Evolutionary conservation across 2,888 invertebrate species (phyloP), one percentile per base, ranked within the genome.

Genomic region (Glomeris marginata): DNA sequence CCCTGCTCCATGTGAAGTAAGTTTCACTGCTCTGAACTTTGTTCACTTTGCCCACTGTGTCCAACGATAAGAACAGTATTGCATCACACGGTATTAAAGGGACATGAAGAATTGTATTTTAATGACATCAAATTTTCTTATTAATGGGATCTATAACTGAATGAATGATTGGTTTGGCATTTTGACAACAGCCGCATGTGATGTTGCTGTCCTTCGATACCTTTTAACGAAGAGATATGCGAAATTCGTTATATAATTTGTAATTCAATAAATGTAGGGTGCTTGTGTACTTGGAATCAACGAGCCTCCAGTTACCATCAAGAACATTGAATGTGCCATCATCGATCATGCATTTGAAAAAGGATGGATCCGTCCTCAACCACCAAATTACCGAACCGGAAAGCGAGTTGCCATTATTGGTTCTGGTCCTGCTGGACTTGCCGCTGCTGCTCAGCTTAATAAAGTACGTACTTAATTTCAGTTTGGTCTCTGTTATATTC

Each of bases 261-360:
- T 37, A 55, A 58, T n/a, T n/a, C n/a, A 28, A 28, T 28, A 28
- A 28, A 3, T 28, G 21, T 54, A 70, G 69, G 97, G 91, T 45
- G 91, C 97, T 2, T 98, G 98, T 68, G 95, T 95, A 51, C 70
- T 97, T 56, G 94, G 79, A 16, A 98, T 98, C 64, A 91, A 88
- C 18, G 87, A 91, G 61, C 92, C 94, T 2, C 77, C 97, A 11
- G 98, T 98, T 21, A 97, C 97, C 54, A 98, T 98, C 66, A 98
- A 98, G 72, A 94, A 94, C 67, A 97, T 98, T 60, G 98, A 98
- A 72, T 95, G 95, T 67, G 81, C 95, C 50, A 98, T 98, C 66
- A 95, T 98, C 59, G 98, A 98, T 72, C 81, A 92, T 71, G 98
- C 92, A 11, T 98, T 91, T 68, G 90, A 94, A 63, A 81, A 84